Conservation (phyloP, 2,113 vertebrate genomes). For the Antigone vipio region DNA sequence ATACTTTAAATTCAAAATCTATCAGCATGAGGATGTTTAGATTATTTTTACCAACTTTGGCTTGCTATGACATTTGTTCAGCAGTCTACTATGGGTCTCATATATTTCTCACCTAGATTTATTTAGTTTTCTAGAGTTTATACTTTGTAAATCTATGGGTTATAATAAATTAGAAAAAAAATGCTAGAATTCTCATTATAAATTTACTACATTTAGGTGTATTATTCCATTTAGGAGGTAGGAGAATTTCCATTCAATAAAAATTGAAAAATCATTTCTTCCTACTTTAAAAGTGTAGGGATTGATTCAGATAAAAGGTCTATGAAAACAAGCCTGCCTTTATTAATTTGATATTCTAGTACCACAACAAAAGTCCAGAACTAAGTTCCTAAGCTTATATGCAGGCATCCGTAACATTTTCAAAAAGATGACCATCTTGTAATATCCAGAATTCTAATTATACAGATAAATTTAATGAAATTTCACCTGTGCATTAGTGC, state of each 20-base stretch:
- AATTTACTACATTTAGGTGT: background rate
- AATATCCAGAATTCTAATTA: background rate
- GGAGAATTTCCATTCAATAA: background rate
- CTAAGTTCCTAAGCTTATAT: background rate
- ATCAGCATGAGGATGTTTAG: background rate
- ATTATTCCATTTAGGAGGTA: background rate
- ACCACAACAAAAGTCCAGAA: background rate
- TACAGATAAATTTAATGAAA: background rate
- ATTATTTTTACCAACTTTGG: background rate
- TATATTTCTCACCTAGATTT: background rate
- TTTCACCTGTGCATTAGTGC: background rate
- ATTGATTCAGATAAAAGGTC: background rate
- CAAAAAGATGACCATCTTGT: accelerated
- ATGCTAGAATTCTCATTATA: background rate
- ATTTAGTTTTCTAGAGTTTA: background rate
- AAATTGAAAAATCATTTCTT: background rate
- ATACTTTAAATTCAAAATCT: background rate
- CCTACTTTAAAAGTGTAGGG: background rate
- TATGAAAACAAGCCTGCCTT: background rate
- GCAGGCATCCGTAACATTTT: background rate
- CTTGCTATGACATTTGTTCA: background rate
- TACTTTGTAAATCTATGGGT: background rate
- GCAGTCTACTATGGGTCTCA: background rate
- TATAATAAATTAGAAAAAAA: background rate
- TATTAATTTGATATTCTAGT: background rate